phyloP scores from a whole-genome alignment of 2,888 invertebrate genomes.

The Vannuccia rotundouncinata region DNA sequence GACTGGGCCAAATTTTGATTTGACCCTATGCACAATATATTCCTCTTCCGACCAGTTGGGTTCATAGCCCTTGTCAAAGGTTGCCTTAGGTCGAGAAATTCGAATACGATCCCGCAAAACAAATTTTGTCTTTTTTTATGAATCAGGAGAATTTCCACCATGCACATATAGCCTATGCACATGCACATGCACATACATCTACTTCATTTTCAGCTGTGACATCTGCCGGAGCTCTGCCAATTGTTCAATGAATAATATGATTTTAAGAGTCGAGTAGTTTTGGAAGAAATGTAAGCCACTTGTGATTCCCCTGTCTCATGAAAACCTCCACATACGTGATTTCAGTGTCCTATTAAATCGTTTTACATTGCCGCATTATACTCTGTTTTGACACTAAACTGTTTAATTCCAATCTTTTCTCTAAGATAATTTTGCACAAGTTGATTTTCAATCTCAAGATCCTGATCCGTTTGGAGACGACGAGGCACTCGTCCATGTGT shows the following conservation, averaged over 20 bases:
- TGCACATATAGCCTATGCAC: too few species aligned
- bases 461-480: neutral
- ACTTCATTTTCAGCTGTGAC: too few species aligned
- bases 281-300: conserved; percentile 12
- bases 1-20: too few species aligned
- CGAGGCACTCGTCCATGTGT: neutral
- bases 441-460: neutral
- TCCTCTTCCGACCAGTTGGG: too few species aligned
- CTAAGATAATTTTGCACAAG: neutral
- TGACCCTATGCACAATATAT: too few species aligned
- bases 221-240: too few species aligned
- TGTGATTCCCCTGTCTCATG: neutral
- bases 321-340: conserved; percentile 12
- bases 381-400: neutral
- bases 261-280: conserved; percentile 6
- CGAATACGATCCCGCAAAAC: too few species aligned
- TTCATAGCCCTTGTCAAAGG: too few species aligned
- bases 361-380: neutral
- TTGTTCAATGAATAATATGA: neutral
- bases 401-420: neutral
- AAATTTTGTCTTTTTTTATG: too few species aligned
- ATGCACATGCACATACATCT: too few species aligned
- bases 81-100: too few species aligned
- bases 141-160: too few species aligned
- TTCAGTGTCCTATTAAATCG: neutral